Evolutionary conservation across 2,113 vertebrate species (phyloP), one percentile per base, ranked within the genome.

Genomic region (Ondatra zibethicus): DNA sequence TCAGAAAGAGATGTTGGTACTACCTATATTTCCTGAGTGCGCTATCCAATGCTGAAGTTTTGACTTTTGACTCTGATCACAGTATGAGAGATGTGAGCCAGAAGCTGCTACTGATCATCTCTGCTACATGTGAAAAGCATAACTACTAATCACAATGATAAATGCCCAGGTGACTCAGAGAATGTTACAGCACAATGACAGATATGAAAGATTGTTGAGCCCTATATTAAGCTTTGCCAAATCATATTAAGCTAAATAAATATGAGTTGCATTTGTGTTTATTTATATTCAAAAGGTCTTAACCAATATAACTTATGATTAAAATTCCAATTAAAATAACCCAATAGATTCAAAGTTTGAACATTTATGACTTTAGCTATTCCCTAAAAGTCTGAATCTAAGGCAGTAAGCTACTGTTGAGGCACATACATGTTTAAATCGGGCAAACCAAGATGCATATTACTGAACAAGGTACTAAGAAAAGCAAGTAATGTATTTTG

Each of bases 301-400:
- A 58, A 92, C 16, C 63, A 68, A 87, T 25, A n/a, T 8, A 94
- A 97, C 21, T 80, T 96, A 55, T 68, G 68, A 70, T 1, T 94
- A 7, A 93, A 93, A 94, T 93, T 91, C 70, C 63, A 94, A 72
- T 42, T 76, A 86, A 95, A 91, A 72, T 45, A 16, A 85, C 47
- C 76, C 77, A 88, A 93, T 17, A 96, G 21, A 92, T 88, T 82
- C 55, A 92, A 90, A 96, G 19, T 63, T 86, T 78, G 50, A 93
- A 78, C 29, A 92, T 78, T 63, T 84, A 94, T 11, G 11, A 9
- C 80, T 93, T 88, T 9, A 58, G 68, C 23, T 96, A 61, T 88
- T 95, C 31, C 78, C 68, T 33, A 94, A 92, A 96, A 77, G 63
- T 78, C 73, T 73, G 14, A 7, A 84, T 42, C 45, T 94, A 78